Conservation (phyloP, 2,797 vertebrate species). For the Chelon labrosus region DNA sequence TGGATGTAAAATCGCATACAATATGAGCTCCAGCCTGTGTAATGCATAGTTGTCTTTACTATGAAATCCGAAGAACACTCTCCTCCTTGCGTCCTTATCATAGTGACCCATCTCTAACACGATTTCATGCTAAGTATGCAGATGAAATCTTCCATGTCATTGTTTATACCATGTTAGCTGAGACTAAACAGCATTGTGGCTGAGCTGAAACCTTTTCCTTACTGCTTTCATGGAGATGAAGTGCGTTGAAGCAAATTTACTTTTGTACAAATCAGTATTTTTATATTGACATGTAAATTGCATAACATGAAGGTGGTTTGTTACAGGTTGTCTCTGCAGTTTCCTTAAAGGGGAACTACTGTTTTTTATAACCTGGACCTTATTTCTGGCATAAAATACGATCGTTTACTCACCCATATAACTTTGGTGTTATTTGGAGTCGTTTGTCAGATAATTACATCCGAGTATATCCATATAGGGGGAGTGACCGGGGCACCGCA, state of each 20-base stretch:
- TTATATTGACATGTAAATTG: background rate
- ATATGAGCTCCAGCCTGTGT: background rate
- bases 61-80: slow-evolving; percentile 6
- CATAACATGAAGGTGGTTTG: background rate
- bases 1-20: background rate
- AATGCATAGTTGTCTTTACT: slow-evolving; percentile 2
- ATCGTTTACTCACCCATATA: no score
- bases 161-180: slow-evolving; percentile 6
- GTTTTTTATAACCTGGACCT: no score
- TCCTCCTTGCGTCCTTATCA: background rate
- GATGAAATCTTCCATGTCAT: slow-evolving; percentile 11
- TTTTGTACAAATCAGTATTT: background rate
- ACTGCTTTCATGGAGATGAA: slow-evolving; percentile 8
- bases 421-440: no score
- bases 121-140: background rate
- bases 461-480: no score
- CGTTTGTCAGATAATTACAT: no score
- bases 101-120: background rate
- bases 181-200: background rate
- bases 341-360: background rate
- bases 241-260: background rate
- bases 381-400: no score
- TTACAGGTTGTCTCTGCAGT: background rate
- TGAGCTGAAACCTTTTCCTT: background rate
- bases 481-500: no score